phyloP scores from a whole-genome alignment of 2,888 invertebrate genomes.

The Thecocarcelia acutangulata region DNA sequence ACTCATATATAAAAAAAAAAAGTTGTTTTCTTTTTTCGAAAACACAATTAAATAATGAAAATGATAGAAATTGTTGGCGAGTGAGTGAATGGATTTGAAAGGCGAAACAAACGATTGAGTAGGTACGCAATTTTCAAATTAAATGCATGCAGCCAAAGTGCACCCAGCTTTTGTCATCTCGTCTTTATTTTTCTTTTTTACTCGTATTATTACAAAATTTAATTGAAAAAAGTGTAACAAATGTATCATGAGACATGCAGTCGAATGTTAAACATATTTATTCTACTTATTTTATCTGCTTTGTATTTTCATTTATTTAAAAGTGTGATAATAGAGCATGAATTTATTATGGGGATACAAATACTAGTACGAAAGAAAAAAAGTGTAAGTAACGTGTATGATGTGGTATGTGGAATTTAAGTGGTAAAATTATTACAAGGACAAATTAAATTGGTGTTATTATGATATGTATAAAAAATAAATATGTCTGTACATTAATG shows the following conservation, averaged over 20 bases:
- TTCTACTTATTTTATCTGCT: constrained; percentile 8
- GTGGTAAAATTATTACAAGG: constrained; percentile 61
- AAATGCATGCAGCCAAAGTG: constrained; percentile 73
- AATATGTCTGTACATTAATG: too few species aligned
- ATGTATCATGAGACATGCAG: constrained; percentile 46
- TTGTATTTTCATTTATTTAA: constrained; percentile 27
- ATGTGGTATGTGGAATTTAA: constrained; percentile 12
- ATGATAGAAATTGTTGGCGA: constrained; percentile 4
- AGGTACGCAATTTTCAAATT: constrained; percentile 79
- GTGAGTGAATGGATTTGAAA: constrained; percentile 16
- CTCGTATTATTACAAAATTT: constrained; percentile 36
- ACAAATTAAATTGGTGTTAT: constrained; percentile 37
- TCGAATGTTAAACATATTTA: constrained; percentile 41
- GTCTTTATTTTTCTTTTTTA: constrained; percentile 2
- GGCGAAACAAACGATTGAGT: constrained; percentile 28
- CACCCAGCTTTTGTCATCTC: constrained; percentile 40
- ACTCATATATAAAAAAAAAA: constrained; percentile 6
- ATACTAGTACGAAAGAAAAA: background rate
- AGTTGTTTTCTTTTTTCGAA: background rate
- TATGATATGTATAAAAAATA: constrained; percentile 26
- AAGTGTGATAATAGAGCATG: constrained; percentile 60
- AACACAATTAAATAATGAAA: constrained; percentile 13
- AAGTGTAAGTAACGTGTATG: constrained; percentile 10
- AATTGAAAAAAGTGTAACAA: constrained; percentile 53
- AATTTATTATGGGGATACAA: constrained; percentile 41